Percentiles rank a stretch among this genome's conserved stretches.
Conservation (phyloP, 2,797 vertebrate genomes). For the Triplophysa yarkandensis region DNA sequence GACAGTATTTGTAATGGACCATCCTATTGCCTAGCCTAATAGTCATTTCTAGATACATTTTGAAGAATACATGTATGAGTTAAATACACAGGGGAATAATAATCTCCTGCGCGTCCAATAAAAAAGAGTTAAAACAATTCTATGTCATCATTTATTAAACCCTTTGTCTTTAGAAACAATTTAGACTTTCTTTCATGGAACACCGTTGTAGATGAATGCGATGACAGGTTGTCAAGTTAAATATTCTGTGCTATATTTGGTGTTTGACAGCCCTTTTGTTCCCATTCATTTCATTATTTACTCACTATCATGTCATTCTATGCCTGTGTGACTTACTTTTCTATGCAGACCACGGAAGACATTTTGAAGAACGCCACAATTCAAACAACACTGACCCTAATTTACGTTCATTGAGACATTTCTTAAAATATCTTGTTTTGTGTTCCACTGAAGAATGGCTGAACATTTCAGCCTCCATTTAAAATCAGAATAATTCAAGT, state of each 20-base stretch:
- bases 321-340: too few species aligned
- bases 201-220: neutral
- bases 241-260: neutral
- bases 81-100: neutral
- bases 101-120: neutral
- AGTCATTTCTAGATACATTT: neutral
- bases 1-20: constrained; percentile 49
- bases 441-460: too few species aligned
- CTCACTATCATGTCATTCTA: too few species aligned
- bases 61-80: neutral
- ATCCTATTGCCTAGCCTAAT: constrained; percentile 2
- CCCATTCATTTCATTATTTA: too few species aligned
- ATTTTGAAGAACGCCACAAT: too few species aligned
- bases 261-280: neutral
- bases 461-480: neutral
- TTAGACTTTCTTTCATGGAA: neutral
- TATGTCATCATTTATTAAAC: neutral
- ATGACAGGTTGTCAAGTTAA: too few species aligned
- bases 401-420: too few species aligned
- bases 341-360: too few species aligned
- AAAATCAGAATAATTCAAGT: neutral
- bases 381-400: too few species aligned
- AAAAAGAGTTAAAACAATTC: neutral
- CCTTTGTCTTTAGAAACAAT: neutral
- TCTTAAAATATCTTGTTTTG: too few species aligned